Evolutionary conservation across 2,888 invertebrate species (phyloP).

Genomic region (Apotomis capreana): DNA sequence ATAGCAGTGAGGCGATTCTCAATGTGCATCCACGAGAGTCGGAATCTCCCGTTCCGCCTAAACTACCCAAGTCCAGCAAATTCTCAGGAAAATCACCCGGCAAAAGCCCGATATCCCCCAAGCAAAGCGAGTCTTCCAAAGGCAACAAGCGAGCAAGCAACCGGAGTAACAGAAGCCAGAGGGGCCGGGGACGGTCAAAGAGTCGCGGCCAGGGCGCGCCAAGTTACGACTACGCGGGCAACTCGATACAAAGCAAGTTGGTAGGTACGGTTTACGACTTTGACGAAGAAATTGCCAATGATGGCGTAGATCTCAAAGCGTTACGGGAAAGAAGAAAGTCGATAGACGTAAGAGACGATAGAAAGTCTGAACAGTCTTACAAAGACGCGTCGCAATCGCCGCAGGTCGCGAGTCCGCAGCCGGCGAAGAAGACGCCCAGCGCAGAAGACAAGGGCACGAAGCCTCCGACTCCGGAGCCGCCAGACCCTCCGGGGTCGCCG

Average conservation of each 20-base stretch:
- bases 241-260: conserved; percentile 90
- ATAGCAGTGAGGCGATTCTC: conserved; percentile 66
- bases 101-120: conserved; percentile 88
- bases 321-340: conserved; percentile 91
- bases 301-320: conserved; percentile 89
- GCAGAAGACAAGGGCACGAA: conserved; percentile 74
- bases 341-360: conserved; percentile 85
- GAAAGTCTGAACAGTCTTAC: conserved; percentile 81
- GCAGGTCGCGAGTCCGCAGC: conserved; percentile 80
- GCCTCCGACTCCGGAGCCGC: conserved; percentile 75
- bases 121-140: conserved; percentile 80
- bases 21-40: conserved; percentile 63
- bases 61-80: conserved; percentile 83
- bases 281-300: conserved; percentile 90
- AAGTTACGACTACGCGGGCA: conserved; percentile 79
- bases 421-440: conserved; percentile 62
- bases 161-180: conserved; percentile 73
- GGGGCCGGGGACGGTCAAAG: conserved; percentile 79
- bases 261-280: conserved; percentile 95
- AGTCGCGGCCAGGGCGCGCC: conserved; percentile 66
- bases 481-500: conserved; percentile 56
- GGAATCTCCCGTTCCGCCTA: conserved; percentile 61
- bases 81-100: conserved; percentile 87
- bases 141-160: conserved; percentile 67
- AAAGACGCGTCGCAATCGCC: conserved; percentile 84